A percentile compares a stretch with the other conserved stretches of the same genome.
phyloP scores from a whole-genome alignment of 1,140 invertebrate species.

The Drosophila subpulchrella region DNA sequence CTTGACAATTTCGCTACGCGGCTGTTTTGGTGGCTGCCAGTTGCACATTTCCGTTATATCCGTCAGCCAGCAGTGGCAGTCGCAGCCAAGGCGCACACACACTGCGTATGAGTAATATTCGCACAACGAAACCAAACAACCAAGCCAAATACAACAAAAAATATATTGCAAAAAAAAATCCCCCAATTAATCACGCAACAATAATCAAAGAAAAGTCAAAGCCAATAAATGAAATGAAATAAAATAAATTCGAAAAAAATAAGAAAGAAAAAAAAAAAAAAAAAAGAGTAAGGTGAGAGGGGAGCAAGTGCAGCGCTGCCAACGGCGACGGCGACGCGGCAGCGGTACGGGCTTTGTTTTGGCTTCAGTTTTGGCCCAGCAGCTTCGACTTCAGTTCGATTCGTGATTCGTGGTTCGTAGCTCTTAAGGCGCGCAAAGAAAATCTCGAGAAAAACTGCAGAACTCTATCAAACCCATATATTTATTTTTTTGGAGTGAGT shows the following conservation, averaged over 20 bases:
- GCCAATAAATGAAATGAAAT: constrained; percentile 8
- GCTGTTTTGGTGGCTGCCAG: constrained; percentile 68
- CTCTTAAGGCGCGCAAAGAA: constrained; percentile 26
- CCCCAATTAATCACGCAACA: constrained; percentile 3
- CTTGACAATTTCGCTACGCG: constrained; percentile 74
- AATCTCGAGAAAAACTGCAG: constrained; percentile 6
- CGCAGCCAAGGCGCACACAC: constrained; percentile 34
- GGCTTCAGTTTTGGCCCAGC: constrained; percentile 61
- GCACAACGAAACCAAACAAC: constrained; percentile 8
- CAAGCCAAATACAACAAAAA: constrained; percentile 7
- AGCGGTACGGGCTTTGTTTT: constrained; percentile 45
- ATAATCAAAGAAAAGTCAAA: constrained; percentile 9
- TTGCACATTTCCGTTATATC: constrained; percentile 82
- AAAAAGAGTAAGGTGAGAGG: neutral
- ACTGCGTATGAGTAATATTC: constrained; percentile 47
- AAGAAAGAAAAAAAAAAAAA: neutral
- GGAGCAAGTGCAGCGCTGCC: constrained; percentile 61
- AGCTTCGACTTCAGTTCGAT: constrained; percentile 53
- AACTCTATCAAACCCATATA: neutral
- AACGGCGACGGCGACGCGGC: constrained; percentile 42
- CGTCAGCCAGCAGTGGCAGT: constrained; percentile 50
- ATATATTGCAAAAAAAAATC: neutral
- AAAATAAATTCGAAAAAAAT: constrained; percentile 9
- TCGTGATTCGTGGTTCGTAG: constrained; percentile 35
- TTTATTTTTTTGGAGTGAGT: constrained; percentile 36